A percentile compares a stretch with the other conserved stretches of the same genome.
phyloP scores from a whole-genome alignment of 2,888 invertebrate genomes.

The Iselma pallidipennis region DNA sequence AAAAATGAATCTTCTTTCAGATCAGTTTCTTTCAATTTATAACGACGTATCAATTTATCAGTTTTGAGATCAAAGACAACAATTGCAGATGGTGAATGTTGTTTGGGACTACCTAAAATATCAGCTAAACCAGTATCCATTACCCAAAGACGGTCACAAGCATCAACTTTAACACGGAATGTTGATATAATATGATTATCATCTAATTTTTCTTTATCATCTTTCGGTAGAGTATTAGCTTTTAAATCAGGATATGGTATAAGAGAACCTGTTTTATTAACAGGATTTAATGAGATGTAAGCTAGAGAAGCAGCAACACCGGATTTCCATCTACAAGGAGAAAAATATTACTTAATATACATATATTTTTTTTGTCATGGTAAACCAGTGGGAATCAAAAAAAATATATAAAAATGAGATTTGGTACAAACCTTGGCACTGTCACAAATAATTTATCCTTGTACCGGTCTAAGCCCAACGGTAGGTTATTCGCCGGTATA shows the following conservation, averaged over 20 bases:
- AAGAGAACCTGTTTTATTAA: conserved; percentile 70
- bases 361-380: too few species aligned
- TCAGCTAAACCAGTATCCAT: conserved; percentile 79
- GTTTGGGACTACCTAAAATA: conserved; percentile 69
- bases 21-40: conserved; percentile 68
- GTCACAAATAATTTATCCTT: conserved; percentile 71
- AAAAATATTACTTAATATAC: too few species aligned
- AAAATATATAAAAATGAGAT: conserved; percentile 5
- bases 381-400: neutral
- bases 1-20: conserved; percentile 77
- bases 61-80: conserved; percentile 77
- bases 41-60: conserved; percentile 70
- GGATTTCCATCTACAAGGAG: conserved; percentile 60
- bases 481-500: conserved; percentile 68
- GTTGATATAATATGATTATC: conserved; percentile 71
- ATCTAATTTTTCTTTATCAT: conserved; percentile 55
- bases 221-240: conserved; percentile 75
- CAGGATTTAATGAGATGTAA: conserved; percentile 62
- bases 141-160: conserved; percentile 81
- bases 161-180: conserved; percentile 73
- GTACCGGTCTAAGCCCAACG: conserved; percentile 73
- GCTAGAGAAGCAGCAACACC: conserved; percentile 74
- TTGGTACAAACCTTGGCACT: conserved; percentile 62
- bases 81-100: conserved; percentile 66
- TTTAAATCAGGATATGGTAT: conserved; percentile 78